These are phyloP conservation scores for Oligia fasciuncula DNA, from an alignment of 2,888 invertebrate species.

Conservation along the genomic window DNA sequence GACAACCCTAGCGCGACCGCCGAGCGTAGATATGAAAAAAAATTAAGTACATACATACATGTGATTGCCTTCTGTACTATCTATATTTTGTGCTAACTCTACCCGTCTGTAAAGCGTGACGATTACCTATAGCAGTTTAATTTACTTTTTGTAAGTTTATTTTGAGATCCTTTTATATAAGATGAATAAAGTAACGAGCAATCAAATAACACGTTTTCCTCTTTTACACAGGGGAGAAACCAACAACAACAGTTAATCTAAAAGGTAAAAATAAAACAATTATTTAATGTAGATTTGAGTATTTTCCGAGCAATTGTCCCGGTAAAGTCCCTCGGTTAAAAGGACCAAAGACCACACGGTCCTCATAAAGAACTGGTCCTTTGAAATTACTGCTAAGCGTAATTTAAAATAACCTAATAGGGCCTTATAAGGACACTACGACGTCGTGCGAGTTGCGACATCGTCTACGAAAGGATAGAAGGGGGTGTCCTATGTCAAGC, in stretches of 20 bases:
- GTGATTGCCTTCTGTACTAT: no score
- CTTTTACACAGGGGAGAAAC: slow-evolving; percentile 35
- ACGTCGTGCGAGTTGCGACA: no score
- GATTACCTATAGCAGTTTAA: not conserved
- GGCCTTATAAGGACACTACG: no score
- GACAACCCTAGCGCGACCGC: no score
- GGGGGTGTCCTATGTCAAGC: not conserved
- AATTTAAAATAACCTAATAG: not conserved
- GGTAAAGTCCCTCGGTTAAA: not conserved
- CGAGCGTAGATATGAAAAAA: no score
- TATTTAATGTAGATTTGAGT: slow-evolving; percentile 34
- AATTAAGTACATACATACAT: no score
- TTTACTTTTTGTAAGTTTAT: not conserved
- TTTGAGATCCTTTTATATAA: not conserved
- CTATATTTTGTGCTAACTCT: no score
- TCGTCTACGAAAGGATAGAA: not conserved
- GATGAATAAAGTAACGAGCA: slow-evolving; percentile 4
- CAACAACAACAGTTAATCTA: slow-evolving; percentile 28
- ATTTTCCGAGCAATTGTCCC: slow-evolving; percentile 9
- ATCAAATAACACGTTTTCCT: slow-evolving; percentile 41
- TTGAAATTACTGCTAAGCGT: not conserved
- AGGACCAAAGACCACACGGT: not conserved
- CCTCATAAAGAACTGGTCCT: not conserved
- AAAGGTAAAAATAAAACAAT: slow-evolving; percentile 46
- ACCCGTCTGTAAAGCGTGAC: not conserved